These are phyloP conservation scores for Corydoras maculifer DNA, from an alignment of 2,113 vertebrate genomes.

Conservation along the genomic window DNA sequence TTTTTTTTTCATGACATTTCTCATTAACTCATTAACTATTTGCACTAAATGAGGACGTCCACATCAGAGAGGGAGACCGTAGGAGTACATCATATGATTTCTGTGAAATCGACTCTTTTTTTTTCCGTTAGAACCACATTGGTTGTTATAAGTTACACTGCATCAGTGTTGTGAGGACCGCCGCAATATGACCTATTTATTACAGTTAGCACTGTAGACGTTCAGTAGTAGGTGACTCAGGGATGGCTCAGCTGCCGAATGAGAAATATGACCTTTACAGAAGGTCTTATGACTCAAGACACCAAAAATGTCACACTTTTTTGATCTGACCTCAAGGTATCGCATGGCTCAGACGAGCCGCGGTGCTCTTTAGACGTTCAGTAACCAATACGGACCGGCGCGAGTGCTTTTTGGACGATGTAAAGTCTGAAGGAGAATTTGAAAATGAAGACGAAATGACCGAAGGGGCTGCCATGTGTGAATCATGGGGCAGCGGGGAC, in stretches of 20 bases:
- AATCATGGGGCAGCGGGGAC: slow-evolving; percentile 23
- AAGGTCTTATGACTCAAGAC: slow-evolving; percentile 29
- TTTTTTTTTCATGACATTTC: not conserved
- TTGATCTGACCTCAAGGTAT: not conserved
- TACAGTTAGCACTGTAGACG: slow-evolving; percentile 1
- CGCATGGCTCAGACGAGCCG: not conserved
- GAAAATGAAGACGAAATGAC: not conserved
- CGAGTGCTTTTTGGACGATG: not conserved
- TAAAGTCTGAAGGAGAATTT: not conserved
- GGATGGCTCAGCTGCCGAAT: slow-evolving; percentile 7
- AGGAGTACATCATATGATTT: slow-evolving; percentile 52
- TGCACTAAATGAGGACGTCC: not conserved
- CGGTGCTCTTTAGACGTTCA: not conserved
- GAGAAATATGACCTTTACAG: not conserved
- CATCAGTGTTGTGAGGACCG: slow-evolving; percentile 23
- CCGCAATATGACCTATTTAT: slow-evolving; percentile 12
- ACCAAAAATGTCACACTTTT: slow-evolving; percentile 31
- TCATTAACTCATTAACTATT: not conserved
- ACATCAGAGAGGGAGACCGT: slow-evolving; percentile 28
- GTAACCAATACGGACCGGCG: not conserved
- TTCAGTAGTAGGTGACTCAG: not conserved
- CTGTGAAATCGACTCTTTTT: slow-evolving; percentile 64
- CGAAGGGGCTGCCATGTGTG: slow-evolving; percentile 8
- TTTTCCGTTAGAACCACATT: slow-evolving; percentile 55
- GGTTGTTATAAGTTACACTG: slow-evolving; percentile 46